Conservation (phyloP, 2,888 invertebrate genomes). For the Synergus japonicus region DNA sequence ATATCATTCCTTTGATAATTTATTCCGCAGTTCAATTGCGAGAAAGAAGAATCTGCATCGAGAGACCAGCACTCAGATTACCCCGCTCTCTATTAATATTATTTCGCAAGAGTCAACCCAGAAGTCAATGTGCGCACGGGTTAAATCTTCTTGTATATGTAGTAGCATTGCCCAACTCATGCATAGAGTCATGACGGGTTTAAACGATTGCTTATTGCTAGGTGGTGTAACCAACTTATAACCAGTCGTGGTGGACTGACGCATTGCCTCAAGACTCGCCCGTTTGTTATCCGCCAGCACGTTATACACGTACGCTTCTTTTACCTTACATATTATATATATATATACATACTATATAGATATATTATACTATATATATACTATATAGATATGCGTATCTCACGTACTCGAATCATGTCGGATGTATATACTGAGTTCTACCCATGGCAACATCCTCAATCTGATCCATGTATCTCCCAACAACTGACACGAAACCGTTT, state of each 20-base stretch:
- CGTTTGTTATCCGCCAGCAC: conserved; percentile 59
- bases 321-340: conserved; percentile 15
- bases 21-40: neutral
- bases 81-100: conserved; percentile 35
- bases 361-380: conserved; percentile 23
- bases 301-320: conserved; percentile 1
- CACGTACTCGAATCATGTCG: conserved; percentile 15
- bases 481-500: neutral
- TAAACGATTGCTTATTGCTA: conserved; percentile 67
- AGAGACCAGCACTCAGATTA: neutral
- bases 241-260: conserved; percentile 59
- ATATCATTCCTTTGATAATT: conserved; percentile 13
- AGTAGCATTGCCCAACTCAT: conserved; percentile 66
- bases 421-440: neutral
- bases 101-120: conserved; percentile 36
- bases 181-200: conserved; percentile 70
- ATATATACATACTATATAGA: conserved; percentile 14
- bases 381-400: conserved; percentile 17
- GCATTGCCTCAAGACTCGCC: conserved; percentile 58
- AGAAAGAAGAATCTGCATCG: neutral
- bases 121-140: conserved; percentile 42
- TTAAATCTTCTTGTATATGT: conserved; percentile 54
- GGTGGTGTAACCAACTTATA: conserved; percentile 54
- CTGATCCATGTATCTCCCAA: conserved; percentile 23
- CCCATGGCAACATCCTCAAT: neutral